Base-by-base conservation (phyloP, 2,797 vertebrate species). In the Sebastiscus tertius region DNA sequence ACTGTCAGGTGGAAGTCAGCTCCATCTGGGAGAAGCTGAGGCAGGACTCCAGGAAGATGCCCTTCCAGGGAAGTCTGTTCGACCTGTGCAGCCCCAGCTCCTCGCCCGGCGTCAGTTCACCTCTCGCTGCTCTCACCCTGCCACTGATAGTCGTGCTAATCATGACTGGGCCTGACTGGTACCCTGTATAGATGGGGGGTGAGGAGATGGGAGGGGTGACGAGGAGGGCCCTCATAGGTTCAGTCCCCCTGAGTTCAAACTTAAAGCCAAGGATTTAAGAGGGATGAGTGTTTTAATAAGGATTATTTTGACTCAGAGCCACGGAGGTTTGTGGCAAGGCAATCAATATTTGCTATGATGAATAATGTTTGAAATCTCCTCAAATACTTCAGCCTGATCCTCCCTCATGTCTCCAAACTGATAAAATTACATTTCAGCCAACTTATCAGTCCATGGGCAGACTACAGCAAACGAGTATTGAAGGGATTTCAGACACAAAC, bases 1-100 rank as follows among this genome's bases (percentile, higher is more conserved):
- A 95, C 81, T 96, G 96, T 90, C 92, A 95, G 86, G 88, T 94
- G 79, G 96, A 97, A 88, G 95, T 95, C 70, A 94, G 90, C 20
- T 93, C 93, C 3, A 70, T 95, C 92, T 96, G 96, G 95, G 96
- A 97, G 91, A 94, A 84, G 56, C 89, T 96, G 87, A 94, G 93
- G 88, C 95, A 92, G 72, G 94, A 96, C 86, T 96, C 94, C 82
- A 92, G 16, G 84, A 96, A 96, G 93, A 94, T 95, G 75, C 92
- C 91, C 67, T 96, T 97, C 88, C 96, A 94, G 91, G 94, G 95
- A 67, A 96, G 94, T 82, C 90, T 96, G 84, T 96, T 96, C 0
- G 94, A 97, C 80, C 93, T 96, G 85, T 96, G 95, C 84, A 94
- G 91, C 87, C 89, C 93, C 67, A 93, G 91, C 84, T 90, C 90